phyloP scores from a whole-genome alignment of 2,888 invertebrate genomes.

The Oscheius onirici region DNA sequence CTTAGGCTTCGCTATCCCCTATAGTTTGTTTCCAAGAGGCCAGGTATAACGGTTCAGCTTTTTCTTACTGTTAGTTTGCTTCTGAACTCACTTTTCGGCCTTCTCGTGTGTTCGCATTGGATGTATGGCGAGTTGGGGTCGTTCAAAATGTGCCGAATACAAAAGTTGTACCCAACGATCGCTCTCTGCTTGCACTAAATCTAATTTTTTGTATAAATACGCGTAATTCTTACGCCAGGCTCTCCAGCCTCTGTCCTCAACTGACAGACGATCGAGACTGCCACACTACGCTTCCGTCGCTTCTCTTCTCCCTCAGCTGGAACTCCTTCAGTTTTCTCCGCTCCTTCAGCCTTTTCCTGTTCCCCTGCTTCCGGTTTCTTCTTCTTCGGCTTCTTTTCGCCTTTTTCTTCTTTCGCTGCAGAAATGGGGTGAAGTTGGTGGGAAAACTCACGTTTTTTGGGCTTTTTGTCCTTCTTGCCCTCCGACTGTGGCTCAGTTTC shows the following conservation, averaged over 20 bases:
- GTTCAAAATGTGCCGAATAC: constrained; percentile 84
- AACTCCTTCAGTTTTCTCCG: no score
- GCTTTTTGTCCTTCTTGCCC: no score
- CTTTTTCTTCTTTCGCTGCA: no score
- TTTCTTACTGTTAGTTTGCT: no score
- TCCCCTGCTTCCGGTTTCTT: background rate
- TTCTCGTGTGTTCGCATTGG: constrained; percentile 81
- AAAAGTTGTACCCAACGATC: constrained; percentile 82
- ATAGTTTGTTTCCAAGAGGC: no score
- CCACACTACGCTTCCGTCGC: background rate
- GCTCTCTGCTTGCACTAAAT: constrained; percentile 75
- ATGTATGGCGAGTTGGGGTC: constrained; percentile 86
- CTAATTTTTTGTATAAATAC: background rate
- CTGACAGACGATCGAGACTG: constrained; percentile 15
- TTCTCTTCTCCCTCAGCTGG: background rate
- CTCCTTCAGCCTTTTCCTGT: background rate
- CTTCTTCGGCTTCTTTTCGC: background rate
- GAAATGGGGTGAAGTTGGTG: no score
- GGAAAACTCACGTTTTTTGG: no score
- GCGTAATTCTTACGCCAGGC: background rate
- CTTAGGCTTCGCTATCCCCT: no score
- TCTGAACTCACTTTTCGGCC: constrained; percentile 62
- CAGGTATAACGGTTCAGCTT: no score
- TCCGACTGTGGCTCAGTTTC: no score
- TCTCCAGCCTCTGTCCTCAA: background rate